Base-by-base conservation (phyloP, 1,140 invertebrate species). In the Copidosoma floridanum region DNA sequence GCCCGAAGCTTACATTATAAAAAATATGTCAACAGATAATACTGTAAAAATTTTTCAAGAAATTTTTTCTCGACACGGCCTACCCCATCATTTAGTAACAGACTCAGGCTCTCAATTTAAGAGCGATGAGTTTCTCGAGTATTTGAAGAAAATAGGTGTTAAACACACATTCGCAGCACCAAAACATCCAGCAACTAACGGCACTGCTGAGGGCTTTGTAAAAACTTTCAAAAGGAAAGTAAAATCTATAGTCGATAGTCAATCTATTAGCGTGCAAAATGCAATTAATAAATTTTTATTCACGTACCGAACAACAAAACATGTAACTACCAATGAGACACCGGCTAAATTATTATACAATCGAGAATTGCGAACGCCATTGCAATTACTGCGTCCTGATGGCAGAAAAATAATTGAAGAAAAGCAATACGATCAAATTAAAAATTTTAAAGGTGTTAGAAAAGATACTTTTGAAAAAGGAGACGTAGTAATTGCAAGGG, bases 101-200 rank as follows among this genome's bases (percentile, higher is more conserved):
- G 66, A 72, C 52, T 71, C 68, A 46, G 66, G 65, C 1, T 21
- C 55, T 29, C 56, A 67, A 57, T 70, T 70, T 60, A 50, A 24
- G 10, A 68, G 67, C 1, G 57, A 61, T 2, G 56, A 65, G 27
- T 70, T 71, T 51, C 14, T n/a, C n/a, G 41, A 37, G 10, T 72
- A 71, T 63, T 67, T 62, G 18, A 64, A 63, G 44, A 62, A 21
- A 27, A 72, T 66, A 55, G 61, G 67, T 4, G 71, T 72, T 26
- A 16, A 54, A 21, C 57, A 65, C 46, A 26, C 44, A 12, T 65
- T 61, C 27, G 61, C 64, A 26, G 50, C 71, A 10, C 63, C 70
- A 20, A 70, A 68, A 61, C 68, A 72, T 56, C 67, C 67, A 44
- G 59, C 65, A 1, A 64, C 71, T 18, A 76, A 75, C 66, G 68